Conservation (phyloP, 2,888 invertebrate species). For the Caenorhabditis wallacei region DNA sequence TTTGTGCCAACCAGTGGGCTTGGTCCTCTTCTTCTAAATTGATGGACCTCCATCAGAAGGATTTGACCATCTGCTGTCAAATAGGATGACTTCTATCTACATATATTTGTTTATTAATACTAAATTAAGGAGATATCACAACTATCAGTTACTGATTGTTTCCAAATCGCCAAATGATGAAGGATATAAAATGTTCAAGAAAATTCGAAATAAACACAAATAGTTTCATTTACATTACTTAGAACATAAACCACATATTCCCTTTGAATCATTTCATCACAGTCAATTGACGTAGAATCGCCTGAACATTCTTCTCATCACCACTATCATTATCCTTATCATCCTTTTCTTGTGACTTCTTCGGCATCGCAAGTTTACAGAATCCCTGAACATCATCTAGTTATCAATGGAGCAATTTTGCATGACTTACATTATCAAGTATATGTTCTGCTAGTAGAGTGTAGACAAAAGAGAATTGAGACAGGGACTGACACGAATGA, state of each 20-base stretch:
- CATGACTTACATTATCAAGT: conserved; percentile 60
- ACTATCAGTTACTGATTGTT: too few relatives aligned
- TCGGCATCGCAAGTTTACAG: conserved; percentile 18
- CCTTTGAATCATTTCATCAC: conserved; percentile 2
- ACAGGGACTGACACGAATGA: conserved; percentile 63
- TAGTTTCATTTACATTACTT: too few relatives aligned
- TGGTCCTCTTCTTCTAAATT: too few relatives aligned
- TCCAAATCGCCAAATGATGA: too few relatives aligned
- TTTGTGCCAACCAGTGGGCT: too few relatives aligned
- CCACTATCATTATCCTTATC: conserved; percentile 17
- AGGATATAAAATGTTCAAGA: too few relatives aligned
- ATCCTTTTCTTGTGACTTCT: neutral
- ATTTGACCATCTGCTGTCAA: too few relatives aligned
- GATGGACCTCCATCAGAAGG: too few relatives aligned
- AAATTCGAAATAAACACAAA: too few relatives aligned
- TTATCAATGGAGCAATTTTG: neutral
- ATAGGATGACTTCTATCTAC: too few relatives aligned
- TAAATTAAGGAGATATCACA: too few relatives aligned
- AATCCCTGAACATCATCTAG: conserved; percentile 6
- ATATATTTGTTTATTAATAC: too few relatives aligned
- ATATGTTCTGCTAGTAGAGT: conserved; percentile 65
- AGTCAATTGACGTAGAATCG: conserved; percentile 23
- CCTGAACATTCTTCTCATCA: conserved; percentile 1
- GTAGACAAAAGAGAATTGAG: conserved; percentile 67
- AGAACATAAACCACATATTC: neutral